These are phyloP conservation scores for Tridacna gigas DNA, from an alignment of 2,888 invertebrate genomes.

Conservation along the genomic window DNA sequence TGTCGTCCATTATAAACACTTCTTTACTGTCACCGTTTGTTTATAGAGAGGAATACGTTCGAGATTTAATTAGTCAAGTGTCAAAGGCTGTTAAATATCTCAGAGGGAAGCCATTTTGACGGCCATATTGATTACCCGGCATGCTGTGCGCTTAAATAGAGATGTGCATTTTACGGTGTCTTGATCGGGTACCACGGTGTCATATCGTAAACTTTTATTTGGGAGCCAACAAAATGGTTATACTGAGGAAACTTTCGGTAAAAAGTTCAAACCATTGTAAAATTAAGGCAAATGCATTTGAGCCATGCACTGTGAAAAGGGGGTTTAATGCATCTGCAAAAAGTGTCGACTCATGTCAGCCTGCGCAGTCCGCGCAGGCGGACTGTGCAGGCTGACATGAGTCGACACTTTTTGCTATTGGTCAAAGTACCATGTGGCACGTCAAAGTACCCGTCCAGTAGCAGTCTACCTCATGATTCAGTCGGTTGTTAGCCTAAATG, in stretches of 20 bases:
- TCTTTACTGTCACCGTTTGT: conserved; percentile 32
- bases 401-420: too few relatives aligned
- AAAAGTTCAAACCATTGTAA: conserved; percentile 20
- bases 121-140: conserved; percentile 56
- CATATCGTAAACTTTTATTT: conserved; percentile 20
- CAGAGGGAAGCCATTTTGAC: conserved; percentile 46
- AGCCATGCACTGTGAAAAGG: too few relatives aligned
- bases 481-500: too few relatives aligned
- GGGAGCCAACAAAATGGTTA: conserved; percentile 6
- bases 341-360: too few relatives aligned
- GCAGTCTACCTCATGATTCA: too few relatives aligned
- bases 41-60: conserved; percentile 56
- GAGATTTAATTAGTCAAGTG: conserved; percentile 59
- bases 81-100: conserved; percentile 48
- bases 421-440: too few relatives aligned
- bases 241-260: not conserved
- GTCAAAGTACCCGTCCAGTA: too few relatives aligned
- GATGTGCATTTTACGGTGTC: conserved; percentile 51
- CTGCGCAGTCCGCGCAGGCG: too few relatives aligned
- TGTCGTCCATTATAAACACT: conserved; percentile 10
- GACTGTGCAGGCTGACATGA: too few relatives aligned
- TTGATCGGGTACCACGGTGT: conserved; percentile 19
- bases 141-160: conserved; percentile 52
- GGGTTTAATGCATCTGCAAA: too few relatives aligned
- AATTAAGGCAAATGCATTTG: too few relatives aligned